Base-by-base conservation (phyloP, 2,797 vertebrate genomes). In the Urosaurus nigricauda region DNA sequence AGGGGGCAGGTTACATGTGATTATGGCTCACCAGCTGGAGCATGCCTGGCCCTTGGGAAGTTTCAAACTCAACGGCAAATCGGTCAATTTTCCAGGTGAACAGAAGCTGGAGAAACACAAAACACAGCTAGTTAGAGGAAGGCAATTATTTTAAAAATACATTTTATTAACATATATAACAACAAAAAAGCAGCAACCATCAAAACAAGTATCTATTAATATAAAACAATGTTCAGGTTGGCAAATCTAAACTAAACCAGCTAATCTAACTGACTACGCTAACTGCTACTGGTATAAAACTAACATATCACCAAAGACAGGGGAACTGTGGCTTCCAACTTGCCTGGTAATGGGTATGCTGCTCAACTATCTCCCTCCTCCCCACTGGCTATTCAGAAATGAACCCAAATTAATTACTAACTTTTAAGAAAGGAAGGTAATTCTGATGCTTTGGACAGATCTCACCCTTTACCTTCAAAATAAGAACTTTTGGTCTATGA, bases 31-130 rank as follows among this genome's bases (percentile, higher is more conserved):
- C 92, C 91, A 94, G 90, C 90, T 93, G 91, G 92, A 94, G 87
- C 88, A 84, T 94, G 84, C 58, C 87, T 93, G 94, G 93, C 93
- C 94, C 91, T 92, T 93, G 93, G 90, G 91, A 94, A 95, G 90
- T 93, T 93, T 90, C 90, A 94, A 93, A 90, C 93, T 86, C 91
- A 93, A 82, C 93, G 90, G 94, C 90, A 94, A 93, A 92, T 93
- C 90, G 89, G 88, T 92, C 90, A 60, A 82, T 92, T 88, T 4
- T 1, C 87, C 90, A 93, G 90, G 89, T 94, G 91, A 93, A 86
- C 89, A 88, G 80, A 71, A 80, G 37, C 70, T 71, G 68, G 79
- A 86, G 88, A 78, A 89, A 78, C 0, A 16, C 37, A 35, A 87
- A 92, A 92, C 37, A 92, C 89, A 93, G 91, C 73, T 70, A 89